These are phyloP conservation scores for Mormoops blainvillei DNA, from an alignment of 2,113 vertebrate genomes.

Conservation along the genomic window DNA sequence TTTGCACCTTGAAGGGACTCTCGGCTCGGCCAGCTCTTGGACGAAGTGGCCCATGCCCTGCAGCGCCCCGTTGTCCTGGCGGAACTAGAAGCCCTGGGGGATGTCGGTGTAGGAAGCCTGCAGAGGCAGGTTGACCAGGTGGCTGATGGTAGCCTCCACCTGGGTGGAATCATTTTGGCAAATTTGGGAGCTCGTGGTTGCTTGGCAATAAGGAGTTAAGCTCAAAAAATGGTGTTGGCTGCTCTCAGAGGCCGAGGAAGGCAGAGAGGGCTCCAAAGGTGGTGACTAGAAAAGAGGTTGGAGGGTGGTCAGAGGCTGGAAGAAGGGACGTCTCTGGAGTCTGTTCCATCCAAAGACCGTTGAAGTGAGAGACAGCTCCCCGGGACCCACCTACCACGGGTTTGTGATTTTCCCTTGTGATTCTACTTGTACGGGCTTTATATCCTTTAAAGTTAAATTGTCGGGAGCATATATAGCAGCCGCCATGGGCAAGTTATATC, in stretches of 20 bases:
- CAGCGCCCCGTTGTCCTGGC: rapidly evolving
- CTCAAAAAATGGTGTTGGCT: neutral
- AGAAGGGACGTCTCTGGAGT: neutral
- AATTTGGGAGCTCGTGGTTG: neutral
- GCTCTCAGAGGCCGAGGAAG: neutral
- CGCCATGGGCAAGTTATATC: neutral
- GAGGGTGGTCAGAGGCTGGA: neutral
- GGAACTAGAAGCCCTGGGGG: neutral
- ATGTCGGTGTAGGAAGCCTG: neutral
- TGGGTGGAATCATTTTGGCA: neutral
- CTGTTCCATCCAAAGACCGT: neutral
- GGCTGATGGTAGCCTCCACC: neutral
- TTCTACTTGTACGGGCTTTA: neutral
- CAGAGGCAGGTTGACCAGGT: neutral
- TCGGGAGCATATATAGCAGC: neutral
- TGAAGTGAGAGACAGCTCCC: neutral
- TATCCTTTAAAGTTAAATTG: neutral
- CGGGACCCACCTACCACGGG: neutral
- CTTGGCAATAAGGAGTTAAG: neutral
- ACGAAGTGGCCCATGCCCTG: neutral
- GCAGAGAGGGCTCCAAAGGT: neutral
- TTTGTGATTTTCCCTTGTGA: neutral
- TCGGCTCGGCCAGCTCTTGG: rapidly evolving
- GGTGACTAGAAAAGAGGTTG: neutral
- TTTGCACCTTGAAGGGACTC: neutral